Evolutionary conservation across 2,797 vertebrate genomes (phyloP), one percentile per base, ranked within the genome.

Genomic region (Erethizon dorsatum): DNA sequence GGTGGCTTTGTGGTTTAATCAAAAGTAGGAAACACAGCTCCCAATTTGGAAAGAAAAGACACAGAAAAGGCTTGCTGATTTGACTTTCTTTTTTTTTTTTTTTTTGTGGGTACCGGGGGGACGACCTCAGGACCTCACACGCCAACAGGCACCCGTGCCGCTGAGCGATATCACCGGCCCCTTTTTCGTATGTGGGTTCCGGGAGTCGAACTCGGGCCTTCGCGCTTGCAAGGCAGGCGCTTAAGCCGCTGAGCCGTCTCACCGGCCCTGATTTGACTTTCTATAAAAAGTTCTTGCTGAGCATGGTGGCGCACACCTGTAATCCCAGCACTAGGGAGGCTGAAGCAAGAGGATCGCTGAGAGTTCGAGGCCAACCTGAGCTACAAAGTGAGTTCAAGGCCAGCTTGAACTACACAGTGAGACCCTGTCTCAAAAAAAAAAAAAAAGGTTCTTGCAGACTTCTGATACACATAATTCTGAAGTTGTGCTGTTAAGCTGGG

Each of bases 241-340:
- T n/a, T n/a, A n/a, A n/a, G n/a, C n/a, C n/a, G n/a, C n/a, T n/a
- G n/a, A n/a, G n/a, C n/a, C n/a, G n/a, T n/a, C n/a, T n/a, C n/a
- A n/a, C n/a, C n/a, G n/a, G n/a, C n/a, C n/a, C 82, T 78, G 33
- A 26, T 71, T 5, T 93, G 83, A 91, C 52, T 75, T 61, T 88
- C 71, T 94, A 20, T 67, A 33, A 77, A 47, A 31, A 57, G 33
- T 2, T 47, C 28, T 15, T n/a, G 13, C 0, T 10, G 11, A 24
- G 63, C 31, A 14, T 13, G 63, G 65, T 69, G 33, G 33, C 17
- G 33, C 65, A 67, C 37, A 33, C 65, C 17, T n/a, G 6, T 69
- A 17, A 69, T 69, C 33, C 33, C 65, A 69, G 33, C 33, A 69
- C 17, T 69, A 6, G 0, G 65, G 33, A 69, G 65, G 33, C 65